Evolutionary conservation across 2,888 invertebrate species (phyloP), one percentile per base, ranked within the genome.

Genomic region (Orchesella flavescens): DNA sequence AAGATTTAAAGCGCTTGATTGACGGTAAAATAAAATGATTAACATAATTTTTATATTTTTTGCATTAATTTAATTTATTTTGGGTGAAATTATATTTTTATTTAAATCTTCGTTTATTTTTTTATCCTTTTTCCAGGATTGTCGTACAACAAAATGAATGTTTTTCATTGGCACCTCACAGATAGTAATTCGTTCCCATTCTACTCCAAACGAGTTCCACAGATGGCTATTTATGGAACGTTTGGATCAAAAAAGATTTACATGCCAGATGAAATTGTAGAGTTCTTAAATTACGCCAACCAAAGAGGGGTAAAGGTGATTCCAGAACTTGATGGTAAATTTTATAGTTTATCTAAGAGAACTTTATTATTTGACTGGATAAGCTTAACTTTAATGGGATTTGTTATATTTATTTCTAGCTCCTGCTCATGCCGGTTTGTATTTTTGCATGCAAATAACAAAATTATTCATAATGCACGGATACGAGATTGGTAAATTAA

Each of bases 261-360:
- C 86, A 89, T 90, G 43, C 87, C 88, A 3, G 87, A 88, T 23
- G 89, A 89, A 65, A 87, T 89, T 88, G 82, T 86, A 43, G 91
- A 91, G 74, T 88, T 88, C 66, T 86, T 88, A 19, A 84, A 86
- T 73, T 88, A 88, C 59, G 63, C 95, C 0, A 92, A 93, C 86
- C 89, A 93, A 44, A 92, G 95, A 63, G 97, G 97, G 0, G 93
- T 98, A 74, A 92, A 96, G 59, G 94, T 98, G 9, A 89, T 97
- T 88, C 97, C 97, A 0, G 97, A 98, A 91, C 95, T 97, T 89
- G 97, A 97, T 90, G n/a, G n/a, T n/a, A n/a, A n/a, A n/a, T n/a
- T n/a, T n/a, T n/a, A n/a, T n/a, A n/a, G n/a, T n/a, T n/a, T n/a
- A n/a, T n/a, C n/a, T n/a, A n/a, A n/a, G n/a, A n/a, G n/a, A n/a